These are phyloP conservation scores for Cerceris rybyensis DNA, from an alignment of 2,888 invertebrate genomes.

Conservation along the genomic window DNA sequence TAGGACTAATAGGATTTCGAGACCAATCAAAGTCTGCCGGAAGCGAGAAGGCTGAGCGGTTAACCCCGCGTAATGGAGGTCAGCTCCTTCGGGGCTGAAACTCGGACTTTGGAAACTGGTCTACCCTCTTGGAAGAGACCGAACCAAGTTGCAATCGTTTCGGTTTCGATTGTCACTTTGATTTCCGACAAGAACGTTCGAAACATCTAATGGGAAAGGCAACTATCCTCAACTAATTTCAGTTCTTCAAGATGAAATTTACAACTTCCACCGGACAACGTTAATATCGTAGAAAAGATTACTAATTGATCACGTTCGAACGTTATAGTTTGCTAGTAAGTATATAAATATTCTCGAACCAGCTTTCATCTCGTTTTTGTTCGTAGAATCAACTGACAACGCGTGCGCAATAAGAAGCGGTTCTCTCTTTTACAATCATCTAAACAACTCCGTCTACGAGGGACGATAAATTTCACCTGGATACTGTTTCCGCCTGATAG, in stretches of 20 bases:
- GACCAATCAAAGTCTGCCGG: slow-evolving; percentile 79
- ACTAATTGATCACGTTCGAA: too few relatives aligned
- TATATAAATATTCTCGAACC: background rate
- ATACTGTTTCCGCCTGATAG: slow-evolving; percentile 38
- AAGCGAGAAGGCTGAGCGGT: slow-evolving; percentile 79
- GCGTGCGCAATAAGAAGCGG: background rate
- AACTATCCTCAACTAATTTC: slow-evolving; percentile 13
- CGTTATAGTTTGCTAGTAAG: background rate
- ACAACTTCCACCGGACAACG: background rate
- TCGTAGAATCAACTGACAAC: background rate
- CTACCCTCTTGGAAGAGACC: slow-evolving; percentile 56
- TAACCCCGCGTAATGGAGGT: slow-evolving; percentile 81
- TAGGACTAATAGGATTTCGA: slow-evolving; percentile 79
- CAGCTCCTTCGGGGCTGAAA: slow-evolving; percentile 77
- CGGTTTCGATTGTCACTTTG: slow-evolving; percentile 68
- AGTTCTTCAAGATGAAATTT: background rate
- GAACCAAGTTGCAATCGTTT: slow-evolving; percentile 58
- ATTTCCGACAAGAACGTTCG: slow-evolving; percentile 64
- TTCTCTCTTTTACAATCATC: slow-evolving; percentile 3
- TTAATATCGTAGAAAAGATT: too few relatives aligned
- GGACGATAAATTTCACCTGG: slow-evolving; percentile 24
- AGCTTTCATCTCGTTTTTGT: too few relatives aligned
- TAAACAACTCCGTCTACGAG: background rate
- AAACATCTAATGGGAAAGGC: slow-evolving; percentile 42
- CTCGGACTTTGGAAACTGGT: slow-evolving; percentile 73